Base-by-base conservation (phyloP, 2,797 vertebrate genomes). In the Sebastolobus alascanus region DNA sequence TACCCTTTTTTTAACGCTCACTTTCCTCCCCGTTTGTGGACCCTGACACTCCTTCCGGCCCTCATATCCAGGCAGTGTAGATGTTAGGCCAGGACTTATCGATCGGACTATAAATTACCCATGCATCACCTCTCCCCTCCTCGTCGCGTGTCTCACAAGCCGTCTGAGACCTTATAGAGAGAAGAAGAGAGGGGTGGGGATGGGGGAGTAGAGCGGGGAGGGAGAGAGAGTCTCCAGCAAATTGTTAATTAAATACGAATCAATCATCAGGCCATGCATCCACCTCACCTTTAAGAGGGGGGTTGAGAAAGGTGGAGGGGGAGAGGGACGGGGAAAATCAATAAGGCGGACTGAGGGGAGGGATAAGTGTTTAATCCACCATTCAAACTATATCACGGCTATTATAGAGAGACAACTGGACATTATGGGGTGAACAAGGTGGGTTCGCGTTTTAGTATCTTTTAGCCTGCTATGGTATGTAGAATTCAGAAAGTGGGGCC, bases 231-330 rank as follows among this genome's bases (percentile, higher is more conserved):
- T 96, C 95, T 97, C 95, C 92, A 86, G 96, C 96, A 99, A 98
- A 99, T 98, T 97, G 97, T 98, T 98, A 96, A 97, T 99, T 98
- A 99, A 99, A 97, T 96, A 96, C 96, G 85, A 98, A 99, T 99
- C 97, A 98, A 98, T 98, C 94, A 97, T 98, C 97, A 98, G 93
- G 1, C 91, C 92, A 90, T 93, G 94, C 94, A 93, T 95, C 92
- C 91, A 89, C 81, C 96, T 95, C 94, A 95, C 94, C 93, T 94
- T 95, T 94, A 90, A 86, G 84, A 75, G 75, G 83, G 75, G 81
- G 81, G 86, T 12, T 35, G 73, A 79, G 68, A 65, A 64, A 63
- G 74, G 81, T 68, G 83, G 65, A 73, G 72, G 82, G 61, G 10
- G 31, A 33, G 86, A 56, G 75, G 82, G 73, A 85, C 7, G 70